Evolutionary conservation across 2,113 vertebrate species (phyloP).

Genomic region (Gobius niger): DNA sequence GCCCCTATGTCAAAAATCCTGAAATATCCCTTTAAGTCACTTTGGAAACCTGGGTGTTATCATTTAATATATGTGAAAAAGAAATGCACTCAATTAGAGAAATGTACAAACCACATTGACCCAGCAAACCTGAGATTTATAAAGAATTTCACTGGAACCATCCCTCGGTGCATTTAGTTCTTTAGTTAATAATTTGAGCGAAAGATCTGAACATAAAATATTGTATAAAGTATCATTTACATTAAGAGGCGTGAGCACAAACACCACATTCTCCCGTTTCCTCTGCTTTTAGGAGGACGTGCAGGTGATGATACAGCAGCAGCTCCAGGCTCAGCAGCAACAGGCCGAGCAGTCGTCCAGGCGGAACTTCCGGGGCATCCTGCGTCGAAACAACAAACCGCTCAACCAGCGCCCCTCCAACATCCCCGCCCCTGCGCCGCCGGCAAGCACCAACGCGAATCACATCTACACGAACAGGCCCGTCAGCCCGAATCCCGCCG

Average conservation of each 20-base stretch:
- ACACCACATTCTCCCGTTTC: neutral
- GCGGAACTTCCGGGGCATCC: constrained; percentile 51
- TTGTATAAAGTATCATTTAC: too few species aligned
- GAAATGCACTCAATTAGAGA: too few species aligned
- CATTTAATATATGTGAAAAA: too few species aligned
- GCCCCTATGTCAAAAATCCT: too few species aligned
- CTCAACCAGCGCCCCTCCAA: constrained; percentile 38
- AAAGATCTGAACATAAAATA: too few species aligned
- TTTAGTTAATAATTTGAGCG: too few species aligned
- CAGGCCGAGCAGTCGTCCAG: constrained; percentile 69
- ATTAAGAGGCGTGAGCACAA: neutral
- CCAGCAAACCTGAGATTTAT: too few species aligned
- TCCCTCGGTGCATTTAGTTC: too few species aligned
- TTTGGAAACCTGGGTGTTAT: neutral
- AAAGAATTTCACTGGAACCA: too few species aligned
- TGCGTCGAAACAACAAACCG: constrained; percentile 61
- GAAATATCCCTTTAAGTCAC: too few species aligned
- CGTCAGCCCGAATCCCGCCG: neutral
- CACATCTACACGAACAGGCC: constrained; percentile 39
- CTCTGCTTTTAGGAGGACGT: constrained; percentile 78
- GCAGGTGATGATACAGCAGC: constrained; percentile 77
- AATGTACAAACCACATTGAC: too few species aligned
- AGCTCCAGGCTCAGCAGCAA: constrained; percentile 79
- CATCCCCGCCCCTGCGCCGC: neutral
- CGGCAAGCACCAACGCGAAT: constrained; percentile 28